Evolutionary conservation across 2,888 invertebrate species (phyloP).

Genomic region (Pediacus dermestoides): DNA sequence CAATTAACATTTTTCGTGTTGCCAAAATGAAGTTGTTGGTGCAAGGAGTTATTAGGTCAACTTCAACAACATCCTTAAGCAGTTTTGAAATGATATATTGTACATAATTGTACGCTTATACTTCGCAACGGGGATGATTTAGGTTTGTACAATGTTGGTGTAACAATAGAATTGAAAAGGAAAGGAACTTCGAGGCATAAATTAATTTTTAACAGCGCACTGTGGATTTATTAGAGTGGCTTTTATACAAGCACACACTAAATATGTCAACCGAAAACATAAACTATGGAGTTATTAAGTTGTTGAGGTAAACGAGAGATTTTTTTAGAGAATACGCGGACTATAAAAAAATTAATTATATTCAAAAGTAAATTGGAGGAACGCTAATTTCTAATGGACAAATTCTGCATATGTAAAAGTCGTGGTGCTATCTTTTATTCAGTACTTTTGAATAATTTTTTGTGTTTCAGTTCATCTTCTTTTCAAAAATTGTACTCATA

Average conservation of each 20-base stretch:
- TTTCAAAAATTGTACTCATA: too few relatives aligned
- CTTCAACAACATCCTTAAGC: conserved; percentile 3
- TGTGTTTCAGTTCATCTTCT: too few relatives aligned
- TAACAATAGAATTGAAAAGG: conserved; percentile 10
- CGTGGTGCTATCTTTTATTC: background rate
- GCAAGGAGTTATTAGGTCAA: conserved; percentile 7
- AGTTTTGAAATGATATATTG: conserved; percentile 7
- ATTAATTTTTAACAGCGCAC: conserved; percentile 9
- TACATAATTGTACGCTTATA: conserved; percentile 5
- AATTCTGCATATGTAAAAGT: background rate
- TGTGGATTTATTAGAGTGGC: too few relatives aligned
- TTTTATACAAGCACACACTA: too few relatives aligned
- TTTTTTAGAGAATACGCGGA: too few relatives aligned
- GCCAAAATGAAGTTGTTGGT: conserved; percentile 5
- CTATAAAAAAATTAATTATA: too few relatives aligned
- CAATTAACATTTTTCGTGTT: too few relatives aligned
- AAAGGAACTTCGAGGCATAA: conserved; percentile 8
- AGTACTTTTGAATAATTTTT: too few relatives aligned
- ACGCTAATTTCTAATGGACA: background rate
- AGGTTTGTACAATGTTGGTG: too few relatives aligned
- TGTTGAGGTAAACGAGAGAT: too few relatives aligned
- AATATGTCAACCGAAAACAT: too few relatives aligned
- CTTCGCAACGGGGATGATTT: conserved; percentile 5
- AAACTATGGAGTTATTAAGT: too few relatives aligned
- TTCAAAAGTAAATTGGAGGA: background rate